Conservation (phyloP, 1,140 invertebrate species). For the Sycobia sp. region DNA sequence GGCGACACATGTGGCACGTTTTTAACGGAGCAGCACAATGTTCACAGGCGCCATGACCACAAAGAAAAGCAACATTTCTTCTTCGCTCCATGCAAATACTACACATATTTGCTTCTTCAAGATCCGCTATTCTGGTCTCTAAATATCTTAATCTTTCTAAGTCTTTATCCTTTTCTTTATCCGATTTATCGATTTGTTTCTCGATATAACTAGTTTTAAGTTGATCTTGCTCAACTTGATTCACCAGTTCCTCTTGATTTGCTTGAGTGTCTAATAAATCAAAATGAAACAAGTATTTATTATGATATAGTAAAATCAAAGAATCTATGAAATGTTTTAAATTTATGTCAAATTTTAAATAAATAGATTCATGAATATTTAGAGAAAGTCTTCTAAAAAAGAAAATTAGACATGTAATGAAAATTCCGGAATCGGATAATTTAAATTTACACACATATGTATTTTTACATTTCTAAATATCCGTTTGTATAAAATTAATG, state of each 20-base stretch:
- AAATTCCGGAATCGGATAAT: no score
- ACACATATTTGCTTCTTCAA: slow-evolving; percentile 83
- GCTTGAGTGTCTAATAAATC: slow-evolving; percentile 9
- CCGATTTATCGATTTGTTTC: slow-evolving; percentile 44
- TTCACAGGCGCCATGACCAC: slow-evolving; percentile 86
- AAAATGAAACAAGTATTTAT: no score
- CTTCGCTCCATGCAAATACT: slow-evolving; percentile 81
- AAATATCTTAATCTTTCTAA: slow-evolving; percentile 74
- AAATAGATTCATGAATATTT: no score
- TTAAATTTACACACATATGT: no score
- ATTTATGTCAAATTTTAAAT: no score
- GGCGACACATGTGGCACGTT: slow-evolving; percentile 91
- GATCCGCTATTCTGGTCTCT: slow-evolving; percentile 84
- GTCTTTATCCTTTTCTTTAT: slow-evolving; percentile 60
- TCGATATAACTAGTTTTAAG: slow-evolving; percentile 36
- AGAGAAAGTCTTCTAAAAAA: no score
- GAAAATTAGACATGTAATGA: no score
- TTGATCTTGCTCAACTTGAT: slow-evolving; percentile 36
- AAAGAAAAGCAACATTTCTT: slow-evolving; percentile 84
- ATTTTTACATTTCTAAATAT: no score
- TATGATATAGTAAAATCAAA: no score
- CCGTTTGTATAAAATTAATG: no score
- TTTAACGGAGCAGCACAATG: slow-evolving; percentile 81
- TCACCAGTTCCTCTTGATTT: slow-evolving; percentile 24
- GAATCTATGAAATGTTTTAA: no score